phyloP scores from a whole-genome alignment of 1,140 invertebrate species.

The Anoplolepis gracilipes region DNA sequence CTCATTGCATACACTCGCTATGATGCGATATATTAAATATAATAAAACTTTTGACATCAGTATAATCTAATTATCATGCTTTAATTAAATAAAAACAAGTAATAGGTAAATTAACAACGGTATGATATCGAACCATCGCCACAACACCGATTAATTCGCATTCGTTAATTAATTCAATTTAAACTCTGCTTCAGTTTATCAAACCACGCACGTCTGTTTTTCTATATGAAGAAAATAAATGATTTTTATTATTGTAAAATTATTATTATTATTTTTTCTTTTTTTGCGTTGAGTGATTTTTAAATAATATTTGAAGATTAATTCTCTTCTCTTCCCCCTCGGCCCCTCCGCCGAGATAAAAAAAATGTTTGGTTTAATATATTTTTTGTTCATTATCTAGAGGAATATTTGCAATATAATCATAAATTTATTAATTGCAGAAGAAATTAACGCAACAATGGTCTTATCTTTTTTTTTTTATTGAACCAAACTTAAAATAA shows the following conservation, averaged over 20 bases:
- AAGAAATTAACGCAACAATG: too few species aligned
- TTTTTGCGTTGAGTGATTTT: too few species aligned
- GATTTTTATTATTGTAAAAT: too few species aligned
- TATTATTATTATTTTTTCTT: neutral
- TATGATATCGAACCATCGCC: neutral
- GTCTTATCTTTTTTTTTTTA: neutral
- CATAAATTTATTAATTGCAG: neutral
- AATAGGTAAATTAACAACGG: neutral
- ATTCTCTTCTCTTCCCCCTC: neutral
- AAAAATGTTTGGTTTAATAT: neutral
- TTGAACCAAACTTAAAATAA: neutral
- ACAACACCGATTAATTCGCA: neutral
- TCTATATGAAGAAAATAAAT: neutral
- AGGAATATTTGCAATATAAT: too few species aligned
- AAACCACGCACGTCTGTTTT: neutral
- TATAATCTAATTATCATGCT: slow-evolving; percentile 5
- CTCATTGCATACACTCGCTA: neutral
- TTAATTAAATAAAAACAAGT: neutral
- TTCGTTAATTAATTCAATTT: slow-evolving; percentile 7
- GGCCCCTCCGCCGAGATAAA: neutral
- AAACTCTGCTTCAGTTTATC: neutral
- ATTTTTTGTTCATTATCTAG: neutral
- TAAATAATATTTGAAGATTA: slow-evolving; percentile 1
- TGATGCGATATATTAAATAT: neutral
- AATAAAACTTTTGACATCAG: neutral